These are phyloP conservation scores for Orientallactaga sibirica DNA, from an alignment of 2,797 vertebrate genomes.

Conservation along the genomic window DNA sequence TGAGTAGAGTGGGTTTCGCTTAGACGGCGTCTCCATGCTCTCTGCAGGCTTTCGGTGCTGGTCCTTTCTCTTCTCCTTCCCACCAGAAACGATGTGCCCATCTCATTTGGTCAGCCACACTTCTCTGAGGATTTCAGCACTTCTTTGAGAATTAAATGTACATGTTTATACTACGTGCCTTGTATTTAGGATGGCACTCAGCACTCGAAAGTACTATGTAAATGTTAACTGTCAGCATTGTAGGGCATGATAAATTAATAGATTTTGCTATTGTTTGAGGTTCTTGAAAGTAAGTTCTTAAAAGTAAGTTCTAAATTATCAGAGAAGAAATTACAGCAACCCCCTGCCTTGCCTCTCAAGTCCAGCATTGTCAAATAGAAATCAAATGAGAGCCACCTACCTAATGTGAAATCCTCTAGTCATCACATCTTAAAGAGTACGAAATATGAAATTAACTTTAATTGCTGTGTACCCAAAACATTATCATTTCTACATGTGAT, in stretches of 20 bases:
- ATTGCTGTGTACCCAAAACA: neutral
- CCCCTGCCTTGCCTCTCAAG: neutral
- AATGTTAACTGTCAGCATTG: neutral
- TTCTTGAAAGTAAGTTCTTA: neutral
- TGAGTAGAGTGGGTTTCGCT: neutral
- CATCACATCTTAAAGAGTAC: neutral
- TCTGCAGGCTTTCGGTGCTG: neutral
- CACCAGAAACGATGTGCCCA: neutral
- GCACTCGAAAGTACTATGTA: fast-evolving
- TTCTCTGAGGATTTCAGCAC: fast-evolving
- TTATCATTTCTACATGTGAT: neutral
- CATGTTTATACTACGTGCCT: neutral
- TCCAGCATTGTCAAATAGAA: neutral
- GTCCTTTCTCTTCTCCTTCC: neutral
- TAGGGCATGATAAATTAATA: neutral
- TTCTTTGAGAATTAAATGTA: neutral
- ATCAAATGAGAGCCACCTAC: neutral
- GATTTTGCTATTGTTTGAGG: neutral
- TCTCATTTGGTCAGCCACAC: neutral
- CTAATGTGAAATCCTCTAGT: neutral
- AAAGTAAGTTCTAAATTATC: conserved; percentile 1
- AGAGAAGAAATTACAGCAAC: neutral
- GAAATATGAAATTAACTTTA: conserved; percentile 30
- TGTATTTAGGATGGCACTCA: neutral
- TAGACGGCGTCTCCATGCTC: neutral